These are phyloP conservation scores for Leptarthrus brevirostris DNA, from an alignment of 2,888 invertebrate genomes.

Conservation along the genomic window DNA sequence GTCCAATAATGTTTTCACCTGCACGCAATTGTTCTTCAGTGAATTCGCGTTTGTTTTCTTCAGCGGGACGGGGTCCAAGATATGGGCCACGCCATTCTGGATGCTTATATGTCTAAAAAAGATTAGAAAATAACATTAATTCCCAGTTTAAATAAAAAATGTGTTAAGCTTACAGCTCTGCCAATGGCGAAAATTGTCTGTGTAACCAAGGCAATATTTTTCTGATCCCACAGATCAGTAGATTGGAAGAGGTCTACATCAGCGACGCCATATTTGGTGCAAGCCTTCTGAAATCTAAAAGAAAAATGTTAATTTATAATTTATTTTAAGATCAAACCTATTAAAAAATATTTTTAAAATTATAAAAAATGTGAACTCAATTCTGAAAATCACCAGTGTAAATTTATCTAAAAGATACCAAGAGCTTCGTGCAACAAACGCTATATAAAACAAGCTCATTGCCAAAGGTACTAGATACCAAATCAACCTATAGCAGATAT, in stretches of 20 bases:
- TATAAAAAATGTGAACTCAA: no score
- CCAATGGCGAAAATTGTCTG: conserved; percentile 89
- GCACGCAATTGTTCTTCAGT: conserved; percentile 84
- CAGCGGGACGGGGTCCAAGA: conserved; percentile 87
- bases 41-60: conserved; percentile 85
- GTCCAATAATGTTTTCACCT: conserved; percentile 84
- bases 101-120: conserved; percentile 77
- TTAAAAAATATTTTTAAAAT: no score
- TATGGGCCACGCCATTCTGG: conserved; percentile 86
- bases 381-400: no score
- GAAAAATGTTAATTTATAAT: neutral
- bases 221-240: conserved; percentile 90
- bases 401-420: no score
- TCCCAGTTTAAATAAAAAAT: no score
- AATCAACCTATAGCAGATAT: no score
- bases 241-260: conserved; percentile 91
- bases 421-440: no score
- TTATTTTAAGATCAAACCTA: no score
- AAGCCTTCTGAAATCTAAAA: conserved; percentile 83
- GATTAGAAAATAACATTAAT: no score
- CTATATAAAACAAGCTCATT: no score
- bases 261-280: conserved; percentile 84
- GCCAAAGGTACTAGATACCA: no score
- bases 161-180: no score
- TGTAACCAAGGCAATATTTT: conserved; percentile 89